A percentile compares a stretch with the other conserved stretches of the same genome.
Conservation (phyloP, 2,113 vertebrate genomes). For the Poecilia latipinna region DNA sequence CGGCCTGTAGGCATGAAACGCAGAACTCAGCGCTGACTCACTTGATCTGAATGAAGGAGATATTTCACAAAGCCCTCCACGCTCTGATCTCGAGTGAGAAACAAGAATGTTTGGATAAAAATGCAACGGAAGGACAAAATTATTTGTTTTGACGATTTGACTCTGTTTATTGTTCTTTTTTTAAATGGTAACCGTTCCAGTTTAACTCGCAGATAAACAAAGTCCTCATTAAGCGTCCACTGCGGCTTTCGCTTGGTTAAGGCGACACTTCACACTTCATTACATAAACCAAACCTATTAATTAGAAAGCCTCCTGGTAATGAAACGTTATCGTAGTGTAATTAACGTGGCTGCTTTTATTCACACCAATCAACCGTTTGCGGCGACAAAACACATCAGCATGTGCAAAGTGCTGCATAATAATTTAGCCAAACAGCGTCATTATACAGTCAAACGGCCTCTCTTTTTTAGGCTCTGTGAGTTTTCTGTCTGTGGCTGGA, state of each 20-base stretch:
- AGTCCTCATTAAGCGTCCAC: constrained; percentile 26
- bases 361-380: constrained; percentile 8
- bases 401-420: constrained; percentile 21
- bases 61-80: constrained; percentile 21
- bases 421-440: constrained; percentile 31
- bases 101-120: constrained; percentile 18
- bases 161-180: not conserved
- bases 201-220: constrained; percentile 7
- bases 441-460: constrained; percentile 15
- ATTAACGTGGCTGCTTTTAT: constrained; percentile 45
- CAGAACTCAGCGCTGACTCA: constrained; percentile 27
- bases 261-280: constrained; percentile 28
- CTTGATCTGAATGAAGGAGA: constrained; percentile 37
- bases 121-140: not conserved
- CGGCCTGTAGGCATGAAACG: constrained; percentile 13
- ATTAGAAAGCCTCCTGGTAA: constrained; percentile 48
- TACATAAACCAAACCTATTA: constrained; percentile 49
- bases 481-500: constrained; percentile 9
- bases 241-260: not conserved
- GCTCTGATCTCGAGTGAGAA: constrained; percentile 11
- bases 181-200: not conserved
- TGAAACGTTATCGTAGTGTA: constrained; percentile 40
- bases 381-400: constrained; percentile 34
- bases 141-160: not conserved
- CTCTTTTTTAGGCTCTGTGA: constrained; percentile 8